phyloP scores from a whole-genome alignment of 1,140 invertebrate species.

The Antheraea mylitta region DNA sequence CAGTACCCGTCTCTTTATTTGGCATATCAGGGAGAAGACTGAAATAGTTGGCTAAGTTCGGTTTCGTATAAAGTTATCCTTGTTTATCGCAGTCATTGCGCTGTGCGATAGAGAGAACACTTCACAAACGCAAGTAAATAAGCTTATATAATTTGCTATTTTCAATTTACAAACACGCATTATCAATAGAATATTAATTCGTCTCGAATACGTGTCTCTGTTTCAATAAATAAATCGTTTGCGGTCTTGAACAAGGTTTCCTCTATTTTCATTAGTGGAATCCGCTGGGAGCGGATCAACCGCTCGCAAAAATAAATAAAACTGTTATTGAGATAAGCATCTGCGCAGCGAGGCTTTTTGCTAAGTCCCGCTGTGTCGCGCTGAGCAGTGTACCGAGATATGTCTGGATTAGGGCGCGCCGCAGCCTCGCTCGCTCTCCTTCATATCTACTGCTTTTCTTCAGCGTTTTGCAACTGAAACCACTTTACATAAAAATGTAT shows the following conservation, averaged over 20 bases:
- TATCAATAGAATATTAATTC: conserved; percentile 15
- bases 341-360: conserved; percentile 69
- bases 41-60: too few relatives aligned
- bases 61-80: too few relatives aligned
- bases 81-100: too few relatives aligned
- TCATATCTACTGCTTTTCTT: conserved; percentile 56
- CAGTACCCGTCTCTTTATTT: too few relatives aligned
- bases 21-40: too few relatives aligned
- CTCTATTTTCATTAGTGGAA: conserved; percentile 70
- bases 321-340: conserved; percentile 79
- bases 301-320: conserved; percentile 77
- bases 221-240: conserved; percentile 16
- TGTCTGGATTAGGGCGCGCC: conserved; percentile 66
- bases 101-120: too few relatives aligned
- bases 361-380: conserved; percentile 71
- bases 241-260: conserved; percentile 38
- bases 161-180: not conserved
- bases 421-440: conserved; percentile 39
- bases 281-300: conserved; percentile 64
- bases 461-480: conserved; percentile 66
- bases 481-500: conserved; percentile 43
- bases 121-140: too few relatives aligned
- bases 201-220: conserved; percentile 16
- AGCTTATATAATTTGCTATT: not conserved
- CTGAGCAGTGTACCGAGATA: conserved; percentile 73